Evolutionary conservation across 1,140 invertebrate species (phyloP), one percentile per base, ranked within the genome.

Genomic region (Araneus ventricosus): DNA sequence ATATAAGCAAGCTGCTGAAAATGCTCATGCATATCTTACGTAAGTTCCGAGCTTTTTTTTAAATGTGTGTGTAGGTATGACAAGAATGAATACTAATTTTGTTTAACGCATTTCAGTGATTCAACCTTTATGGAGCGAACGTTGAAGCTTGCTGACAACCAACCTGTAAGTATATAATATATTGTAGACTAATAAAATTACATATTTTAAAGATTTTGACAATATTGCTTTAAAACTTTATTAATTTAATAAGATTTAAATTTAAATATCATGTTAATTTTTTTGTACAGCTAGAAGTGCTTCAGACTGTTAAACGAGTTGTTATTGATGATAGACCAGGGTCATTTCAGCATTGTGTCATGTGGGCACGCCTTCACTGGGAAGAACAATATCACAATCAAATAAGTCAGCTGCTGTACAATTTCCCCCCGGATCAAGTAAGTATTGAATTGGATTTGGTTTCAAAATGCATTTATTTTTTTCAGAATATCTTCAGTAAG

Each of bases 321-420:
- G 96, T 99, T 22, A 96, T 99, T 14, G 98, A 99, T 94, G 98
- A 99, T 79, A 96, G 97, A 90, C 99, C 99, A 1, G 96, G 96
- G 41, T 96, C 95, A 89, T 98, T 99, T 95, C 96, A 97, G 27
- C 97, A 99, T 95, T 99, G 99, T 95, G 97, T 99, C 4, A 95
- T 95, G 20, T 99, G 99, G 98, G 99, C 99, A 0, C 97, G 99
- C 37, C 96, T 97, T 75, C 97, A 99, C 94, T 99, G 97, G 97
- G 97, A 99, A 95, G 97, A 98, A 94, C 98, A 99, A 94, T 99
- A 98, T 95, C 96, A 97, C 94, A 99, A 99, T 96, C 98, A 99
- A 95, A 99, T 99, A 94, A 97, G 97, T 94, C 99, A 99, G 95
- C 96, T 99, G 86, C 96, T 99, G 4, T 99, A 97, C 96, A 99